Conservation (phyloP, 2,113 vertebrate species). For the Mungos mungo region DNA sequence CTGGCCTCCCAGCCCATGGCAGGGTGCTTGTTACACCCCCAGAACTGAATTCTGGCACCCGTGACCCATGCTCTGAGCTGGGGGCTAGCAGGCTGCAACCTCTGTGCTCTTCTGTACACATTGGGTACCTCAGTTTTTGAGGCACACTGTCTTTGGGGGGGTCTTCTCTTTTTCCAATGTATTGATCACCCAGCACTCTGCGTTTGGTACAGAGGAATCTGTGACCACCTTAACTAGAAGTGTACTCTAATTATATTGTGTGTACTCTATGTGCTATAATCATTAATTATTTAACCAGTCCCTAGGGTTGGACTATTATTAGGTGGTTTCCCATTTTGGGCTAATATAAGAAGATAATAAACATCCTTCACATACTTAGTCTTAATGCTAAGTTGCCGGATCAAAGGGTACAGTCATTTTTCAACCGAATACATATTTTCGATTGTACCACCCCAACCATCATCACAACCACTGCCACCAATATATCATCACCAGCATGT, state of each 20-base stretch:
- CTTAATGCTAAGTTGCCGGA: not conserved
- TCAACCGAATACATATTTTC: not conserved
- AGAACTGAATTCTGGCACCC: not conserved
- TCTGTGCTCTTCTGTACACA: not conserved
- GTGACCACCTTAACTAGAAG: not conserved
- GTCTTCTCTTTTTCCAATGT: not conserved
- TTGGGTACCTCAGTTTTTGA: not conserved
- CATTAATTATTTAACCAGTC: not conserved
- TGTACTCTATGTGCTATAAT: not conserved
- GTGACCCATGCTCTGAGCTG: not conserved
- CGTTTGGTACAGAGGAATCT: not conserved
- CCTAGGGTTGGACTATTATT: not conserved
- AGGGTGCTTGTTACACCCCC: not conserved
- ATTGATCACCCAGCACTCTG: not conserved
- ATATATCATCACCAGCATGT: not conserved
- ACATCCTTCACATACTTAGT: not conserved
- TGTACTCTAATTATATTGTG: not conserved
- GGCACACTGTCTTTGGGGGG: not conserved
- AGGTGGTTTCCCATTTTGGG: slow-evolving; percentile 7
- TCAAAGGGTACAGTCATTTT: not conserved
- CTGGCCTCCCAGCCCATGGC: not conserved
- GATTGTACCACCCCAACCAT: not conserved
- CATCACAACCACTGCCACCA: not conserved
- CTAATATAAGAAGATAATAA: not conserved
- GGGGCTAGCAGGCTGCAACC: not conserved